A percentile compares a stretch with the other conserved stretches of the same genome.
These are phyloP conservation scores for Malthinus flaveolus DNA, from an alignment of 2,888 invertebrate genomes.

Conservation along the genomic window DNA sequence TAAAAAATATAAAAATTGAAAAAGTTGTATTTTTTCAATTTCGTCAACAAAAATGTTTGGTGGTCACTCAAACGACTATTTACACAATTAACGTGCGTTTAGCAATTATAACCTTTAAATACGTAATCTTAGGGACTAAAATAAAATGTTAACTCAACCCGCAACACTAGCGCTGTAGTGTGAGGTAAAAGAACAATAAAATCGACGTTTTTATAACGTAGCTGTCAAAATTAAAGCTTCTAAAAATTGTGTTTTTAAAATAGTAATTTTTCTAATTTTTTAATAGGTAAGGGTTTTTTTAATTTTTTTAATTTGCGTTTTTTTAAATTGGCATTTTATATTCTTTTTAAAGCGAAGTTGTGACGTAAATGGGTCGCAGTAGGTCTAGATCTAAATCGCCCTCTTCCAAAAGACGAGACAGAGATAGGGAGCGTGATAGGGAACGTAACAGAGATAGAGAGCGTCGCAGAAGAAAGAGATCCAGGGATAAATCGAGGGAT, in stretches of 20 bases:
- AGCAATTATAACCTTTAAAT: slow-evolving; percentile 8
- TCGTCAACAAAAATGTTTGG: too few relatives aligned
- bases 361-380: slow-evolving; percentile 55
- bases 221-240: slow-evolving; percentile 33
- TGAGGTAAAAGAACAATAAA: slow-evolving; percentile 52
- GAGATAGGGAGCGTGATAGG: slow-evolving; percentile 53
- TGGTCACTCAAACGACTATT: too few relatives aligned
- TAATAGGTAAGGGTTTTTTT: slow-evolving; percentile 25
- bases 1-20: neutral
- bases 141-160: slow-evolving; percentile 27
- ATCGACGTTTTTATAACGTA: slow-evolving; percentile 49
- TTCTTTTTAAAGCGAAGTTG: slow-evolving; percentile 20
- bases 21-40: neutral
- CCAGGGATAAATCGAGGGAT: slow-evolving; percentile 49
- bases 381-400: slow-evolving; percentile 58
- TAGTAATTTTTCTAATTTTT: slow-evolving; percentile 19
- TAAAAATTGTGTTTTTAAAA: slow-evolving; percentile 32
- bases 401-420: slow-evolving; percentile 56
- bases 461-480: slow-evolving; percentile 52
- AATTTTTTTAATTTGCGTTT: slow-evolving; percentile 13
- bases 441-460: slow-evolving; percentile 57
- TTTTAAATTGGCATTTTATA: slow-evolving; percentile 17
- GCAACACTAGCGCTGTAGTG: slow-evolving; percentile 47
- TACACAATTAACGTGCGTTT: neutral
- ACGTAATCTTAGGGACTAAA: neutral